These are phyloP conservation scores for Carassius gibelio DNA, from an alignment of 2,113 vertebrate genomes.

Conservation along the genomic window DNA sequence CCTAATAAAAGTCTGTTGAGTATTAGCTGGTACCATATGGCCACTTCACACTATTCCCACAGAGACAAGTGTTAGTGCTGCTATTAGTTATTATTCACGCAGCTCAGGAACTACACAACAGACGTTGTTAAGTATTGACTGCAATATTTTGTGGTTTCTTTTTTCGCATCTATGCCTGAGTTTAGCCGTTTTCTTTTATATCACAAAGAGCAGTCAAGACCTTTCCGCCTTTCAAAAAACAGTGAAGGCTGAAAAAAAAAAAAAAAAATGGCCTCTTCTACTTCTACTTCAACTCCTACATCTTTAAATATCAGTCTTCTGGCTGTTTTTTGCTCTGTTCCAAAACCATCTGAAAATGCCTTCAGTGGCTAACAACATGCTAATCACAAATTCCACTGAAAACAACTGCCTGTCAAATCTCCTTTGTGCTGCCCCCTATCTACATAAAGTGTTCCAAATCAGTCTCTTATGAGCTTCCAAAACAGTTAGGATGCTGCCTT, in stretches of 20 bases:
- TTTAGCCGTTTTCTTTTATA: constrained; percentile 62
- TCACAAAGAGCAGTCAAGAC: constrained; percentile 49
- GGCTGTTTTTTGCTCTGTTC: constrained; percentile 48
- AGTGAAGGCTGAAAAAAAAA: not conserved
- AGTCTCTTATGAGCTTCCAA: not conserved
- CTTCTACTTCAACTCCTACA: not conserved
- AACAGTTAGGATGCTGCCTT: not conserved
- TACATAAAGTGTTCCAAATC: not conserved
- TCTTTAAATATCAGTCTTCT: not conserved
- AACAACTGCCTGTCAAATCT: not conserved
- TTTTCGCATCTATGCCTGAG: constrained; percentile 56
- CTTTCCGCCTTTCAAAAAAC: not conserved
- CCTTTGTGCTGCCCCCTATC: not conserved
- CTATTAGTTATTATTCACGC: constrained; percentile 18
- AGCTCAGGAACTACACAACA: not conserved
- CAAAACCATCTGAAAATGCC: not conserved
- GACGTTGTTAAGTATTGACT: constrained; percentile 52
- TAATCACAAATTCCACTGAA: not conserved
- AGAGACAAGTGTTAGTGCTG: constrained; percentile 28
- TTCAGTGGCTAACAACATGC: not conserved
- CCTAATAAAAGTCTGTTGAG: constrained; percentile 28
- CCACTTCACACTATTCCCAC: constrained; percentile 23
- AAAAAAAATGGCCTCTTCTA: not conserved
- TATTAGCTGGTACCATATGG: constrained; percentile 36
- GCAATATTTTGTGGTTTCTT: constrained; percentile 56